Evolutionary conservation across 1,140 invertebrate genomes (phyloP).

Genomic region (Hycleus phaleratus): DNA sequence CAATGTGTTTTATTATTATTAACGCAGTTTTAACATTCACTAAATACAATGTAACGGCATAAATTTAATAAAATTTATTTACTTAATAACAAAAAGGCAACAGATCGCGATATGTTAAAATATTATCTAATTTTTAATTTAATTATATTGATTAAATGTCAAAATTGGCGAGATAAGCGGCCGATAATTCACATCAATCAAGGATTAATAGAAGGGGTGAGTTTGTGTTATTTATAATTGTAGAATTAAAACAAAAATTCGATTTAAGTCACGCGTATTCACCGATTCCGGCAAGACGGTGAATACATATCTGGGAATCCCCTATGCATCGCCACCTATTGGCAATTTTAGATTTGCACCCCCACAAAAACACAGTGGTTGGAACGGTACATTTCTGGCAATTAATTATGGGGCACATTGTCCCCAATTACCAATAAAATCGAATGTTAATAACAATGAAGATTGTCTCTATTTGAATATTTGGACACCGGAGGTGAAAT

Average conservation of each 20-base stretch:
- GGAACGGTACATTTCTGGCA: constrained; percentile 28
- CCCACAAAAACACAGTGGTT: constrained; percentile 24
- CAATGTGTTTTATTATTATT: constrained; percentile 10
- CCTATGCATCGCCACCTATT: constrained; percentile 28
- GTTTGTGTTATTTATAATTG: neutral
- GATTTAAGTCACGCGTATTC: neutral
- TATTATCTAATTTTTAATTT: constrained; percentile 4
- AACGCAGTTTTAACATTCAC: constrained; percentile 7
- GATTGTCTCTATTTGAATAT: constrained; percentile 32
- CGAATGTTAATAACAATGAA: constrained; percentile 20
- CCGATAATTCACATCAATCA: constrained; percentile 3
- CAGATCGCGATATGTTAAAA: neutral
- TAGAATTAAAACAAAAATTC: neutral
- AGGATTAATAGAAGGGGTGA: constrained; percentile 17
- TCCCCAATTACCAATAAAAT: constrained; percentile 23
- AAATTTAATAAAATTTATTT: constrained; percentile 6
- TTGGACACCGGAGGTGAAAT: constrained; percentile 19
- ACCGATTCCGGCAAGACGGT: constrained; percentile 12
- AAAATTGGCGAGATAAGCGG: constrained; percentile 11
- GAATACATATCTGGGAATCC: constrained; percentile 26
- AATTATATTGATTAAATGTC: neutral
- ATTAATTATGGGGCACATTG: constrained; percentile 19
- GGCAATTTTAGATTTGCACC: constrained; percentile 26
- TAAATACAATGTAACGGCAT: constrained; percentile 11
- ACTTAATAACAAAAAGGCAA: neutral